Evolutionary conservation across 2,888 invertebrate genomes (phyloP), one percentile per base, ranked within the genome.

Genomic region (Pachycephus smyrnensis): DNA sequence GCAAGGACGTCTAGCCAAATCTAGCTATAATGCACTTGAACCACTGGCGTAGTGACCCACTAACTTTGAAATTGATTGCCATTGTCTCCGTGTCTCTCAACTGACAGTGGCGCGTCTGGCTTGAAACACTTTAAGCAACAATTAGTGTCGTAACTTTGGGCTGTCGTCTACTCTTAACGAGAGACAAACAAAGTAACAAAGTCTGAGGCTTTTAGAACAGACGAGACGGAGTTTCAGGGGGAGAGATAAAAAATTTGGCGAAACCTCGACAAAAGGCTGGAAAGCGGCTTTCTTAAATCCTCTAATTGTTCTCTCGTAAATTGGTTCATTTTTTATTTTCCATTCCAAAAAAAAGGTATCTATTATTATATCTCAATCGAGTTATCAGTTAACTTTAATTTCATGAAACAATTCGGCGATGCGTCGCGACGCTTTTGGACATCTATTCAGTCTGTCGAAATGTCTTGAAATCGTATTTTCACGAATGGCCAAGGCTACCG

Each of bases 1-100:
- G 68, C 81, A 77, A 86, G 84, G 86, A 68, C 81, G 78, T 36
- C 69, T 80, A 84, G 76, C 77, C 81, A 80, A 86, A 86, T 79
- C 81, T 76, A 77, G 76, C 80, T 79, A 80, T 76, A 74, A 75
- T 82, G 83, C 82, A 82, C 84, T 82, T 82, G 84, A 82, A 79
- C 76, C 81, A 77, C 75, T 78, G 80, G 81, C 84, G 81, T 82
- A 82, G 84, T 82, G 36, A 74, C 74, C 74, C 36, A 74, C 74
- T 74, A 35, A 74, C 74, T 74, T 74, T 35, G 73, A 73, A 74
- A 35, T n/a, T 40, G 74, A 35, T 74, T 35, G 74, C 37, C 36
- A 35, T 31, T 55, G 55, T 55, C 55, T 23, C 55, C 23, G 55
- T 6, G 55, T 55, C 23, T 55, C 23, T 55, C 9, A 55, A 9